These are phyloP conservation scores for Phortica variegata DNA, from an alignment of 1,140 invertebrate species.

Conservation along the genomic window DNA sequence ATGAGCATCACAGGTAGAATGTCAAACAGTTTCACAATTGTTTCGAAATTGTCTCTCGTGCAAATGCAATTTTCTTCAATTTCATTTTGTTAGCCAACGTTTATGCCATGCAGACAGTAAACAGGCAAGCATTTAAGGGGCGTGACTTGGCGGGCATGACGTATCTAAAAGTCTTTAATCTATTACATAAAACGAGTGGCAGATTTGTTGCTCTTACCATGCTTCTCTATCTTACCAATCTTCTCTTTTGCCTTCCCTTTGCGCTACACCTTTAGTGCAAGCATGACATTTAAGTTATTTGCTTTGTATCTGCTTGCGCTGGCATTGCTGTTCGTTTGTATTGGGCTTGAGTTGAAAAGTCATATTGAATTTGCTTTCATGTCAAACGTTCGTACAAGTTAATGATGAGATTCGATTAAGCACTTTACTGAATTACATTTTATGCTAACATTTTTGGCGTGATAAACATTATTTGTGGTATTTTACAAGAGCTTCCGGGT, in stretches of 20 bases:
- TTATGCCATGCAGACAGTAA: constrained; percentile 9
- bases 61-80: constrained; percentile 55
- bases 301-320: constrained; percentile 11
- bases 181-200: constrained; percentile 43
- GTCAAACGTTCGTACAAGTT: no score
- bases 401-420: no score
- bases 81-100: constrained; percentile 45
- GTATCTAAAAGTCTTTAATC: constrained; percentile 40
- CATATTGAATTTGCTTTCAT: no score
- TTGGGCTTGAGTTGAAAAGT: no score
- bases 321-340: no score
- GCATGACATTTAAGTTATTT: constrained; percentile 51
- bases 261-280: no score
- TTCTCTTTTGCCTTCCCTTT: no score
- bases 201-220: constrained; percentile 33
- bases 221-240: no score
- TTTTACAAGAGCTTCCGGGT: no score
- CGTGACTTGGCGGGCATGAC: constrained; percentile 5
- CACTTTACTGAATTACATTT: no score
- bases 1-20: constrained; percentile 29
- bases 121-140: not conserved
- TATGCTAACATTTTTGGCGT: no score
- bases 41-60: constrained; percentile 55
- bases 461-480: no score
- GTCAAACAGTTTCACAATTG: constrained; percentile 54